A percentile compares a stretch with the other conserved stretches of the same genome.
Conservation (phyloP, 2,888 invertebrate genomes). For the Clistopyga incitator region DNA sequence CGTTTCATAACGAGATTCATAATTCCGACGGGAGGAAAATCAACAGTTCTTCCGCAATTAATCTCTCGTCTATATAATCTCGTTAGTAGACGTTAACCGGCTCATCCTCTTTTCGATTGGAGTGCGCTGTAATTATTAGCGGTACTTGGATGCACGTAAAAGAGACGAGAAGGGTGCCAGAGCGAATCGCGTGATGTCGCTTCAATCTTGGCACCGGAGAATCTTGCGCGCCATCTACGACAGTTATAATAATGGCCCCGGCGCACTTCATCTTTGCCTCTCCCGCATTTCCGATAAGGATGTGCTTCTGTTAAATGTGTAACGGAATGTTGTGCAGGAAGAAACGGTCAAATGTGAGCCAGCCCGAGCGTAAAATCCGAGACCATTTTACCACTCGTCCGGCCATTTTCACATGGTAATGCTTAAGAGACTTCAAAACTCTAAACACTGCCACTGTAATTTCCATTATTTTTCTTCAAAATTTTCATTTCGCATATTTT, state of each 20-base stretch:
- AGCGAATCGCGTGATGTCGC: constrained; percentile 61
- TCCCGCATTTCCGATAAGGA: constrained; percentile 13
- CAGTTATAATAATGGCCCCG: constrained; percentile 65
- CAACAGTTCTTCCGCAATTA: constrained; percentile 24
- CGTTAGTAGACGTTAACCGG: constrained; percentile 25
- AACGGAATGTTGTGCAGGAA: constrained; percentile 57
- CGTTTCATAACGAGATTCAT: background rate
- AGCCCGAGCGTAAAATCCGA: background rate
- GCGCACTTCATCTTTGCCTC: constrained; percentile 28
- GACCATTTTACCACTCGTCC: background rate
- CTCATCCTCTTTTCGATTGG: constrained; percentile 9
- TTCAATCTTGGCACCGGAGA: background rate
- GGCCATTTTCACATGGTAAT: background rate
- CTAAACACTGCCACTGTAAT: no score
- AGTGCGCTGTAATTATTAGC: constrained; percentile 59
- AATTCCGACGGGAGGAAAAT: background rate
- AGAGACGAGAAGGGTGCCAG: constrained; percentile 45
- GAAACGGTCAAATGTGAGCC: constrained; percentile 15
- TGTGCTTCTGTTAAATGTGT: constrained; percentile 44
- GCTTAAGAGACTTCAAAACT: no score
- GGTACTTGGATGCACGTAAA: constrained; percentile 54
- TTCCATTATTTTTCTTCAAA: background rate
- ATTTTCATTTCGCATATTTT: no score
- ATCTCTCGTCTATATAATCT: constrained; percentile 2
- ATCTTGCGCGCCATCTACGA: constrained; percentile 49